Evolutionary conservation across 2,113 vertebrate genomes (phyloP).

Genomic region (Passerina amoena): DNA sequence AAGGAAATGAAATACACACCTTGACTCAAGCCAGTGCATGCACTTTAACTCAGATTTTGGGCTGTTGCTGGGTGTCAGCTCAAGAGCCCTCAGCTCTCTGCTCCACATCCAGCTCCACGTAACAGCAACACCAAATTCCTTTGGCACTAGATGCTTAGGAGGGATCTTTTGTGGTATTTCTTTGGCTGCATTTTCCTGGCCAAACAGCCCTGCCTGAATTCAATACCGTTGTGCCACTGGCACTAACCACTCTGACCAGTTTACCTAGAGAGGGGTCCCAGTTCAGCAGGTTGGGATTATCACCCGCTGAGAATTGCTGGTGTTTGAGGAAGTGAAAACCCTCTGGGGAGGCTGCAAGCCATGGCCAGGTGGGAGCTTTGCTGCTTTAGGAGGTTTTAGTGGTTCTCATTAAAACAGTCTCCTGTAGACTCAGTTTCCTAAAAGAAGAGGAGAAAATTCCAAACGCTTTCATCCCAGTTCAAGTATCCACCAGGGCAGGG

Average conservation of each 20-base stretch:
- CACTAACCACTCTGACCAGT: neutral
- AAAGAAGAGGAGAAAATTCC: slow-evolving; percentile 43
- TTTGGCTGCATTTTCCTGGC: neutral
- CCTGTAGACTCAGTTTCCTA: slow-evolving; percentile 18
- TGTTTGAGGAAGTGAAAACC: slow-evolving; percentile 41
- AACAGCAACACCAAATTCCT: neutral
- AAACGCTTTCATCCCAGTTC: slow-evolving; percentile 43
- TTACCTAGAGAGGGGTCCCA: neutral
- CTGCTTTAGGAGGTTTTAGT: slow-evolving; percentile 26
- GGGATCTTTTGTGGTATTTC: neutral
- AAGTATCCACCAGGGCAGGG: slow-evolving; percentile 37
- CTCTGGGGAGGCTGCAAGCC: neutral
- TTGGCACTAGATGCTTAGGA: neutral
- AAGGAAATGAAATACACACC: slow-evolving; percentile 6
- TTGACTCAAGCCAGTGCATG: fast-evolving
- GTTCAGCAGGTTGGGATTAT: slow-evolving; percentile 40
- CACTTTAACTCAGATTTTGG: neutral
- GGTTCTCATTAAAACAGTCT: slow-evolving; percentile 35
- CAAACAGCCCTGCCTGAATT: neutral
- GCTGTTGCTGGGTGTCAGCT: neutral
- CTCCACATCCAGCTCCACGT: neutral
- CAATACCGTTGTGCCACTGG: neutral
- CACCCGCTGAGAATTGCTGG: neutral
- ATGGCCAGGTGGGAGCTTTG: slow-evolving; percentile 45
- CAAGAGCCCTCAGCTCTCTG: neutral